Percentiles rank a stretch among this genome's conserved stretches.
phyloP scores from a whole-genome alignment of 2,113 vertebrate genomes.

The Larimichthys polyactis region DNA sequence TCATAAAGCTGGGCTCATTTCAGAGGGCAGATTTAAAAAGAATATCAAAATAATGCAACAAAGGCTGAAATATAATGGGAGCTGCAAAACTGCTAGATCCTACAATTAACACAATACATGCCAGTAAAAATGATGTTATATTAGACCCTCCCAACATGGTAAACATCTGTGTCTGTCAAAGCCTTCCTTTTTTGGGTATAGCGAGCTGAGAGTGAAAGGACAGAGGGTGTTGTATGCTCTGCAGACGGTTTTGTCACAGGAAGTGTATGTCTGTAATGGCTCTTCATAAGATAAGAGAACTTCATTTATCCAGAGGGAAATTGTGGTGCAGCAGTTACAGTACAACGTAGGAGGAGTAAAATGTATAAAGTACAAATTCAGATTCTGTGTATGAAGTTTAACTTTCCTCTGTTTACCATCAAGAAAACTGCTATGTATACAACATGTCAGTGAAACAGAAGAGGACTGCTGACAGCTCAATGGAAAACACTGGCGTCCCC shows the following conservation, averaged over 20 bases:
- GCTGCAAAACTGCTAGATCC: not conserved
- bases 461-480: not conserved
- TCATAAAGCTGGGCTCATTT: no score
- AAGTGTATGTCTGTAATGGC: not conserved
- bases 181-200: no score
- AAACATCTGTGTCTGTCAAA: not conserved
- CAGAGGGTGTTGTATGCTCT: not conserved
- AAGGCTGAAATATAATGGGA: not conserved
- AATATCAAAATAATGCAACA: no score
- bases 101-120: not conserved
- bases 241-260: not conserved
- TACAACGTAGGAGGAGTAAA: no score
- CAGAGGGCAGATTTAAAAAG: no score
- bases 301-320: no score
- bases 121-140: not conserved
- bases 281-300: not conserved
- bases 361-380: no score
- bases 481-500: slow-evolving; percentile 18
- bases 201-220: no score
- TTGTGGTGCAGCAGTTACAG: no score
- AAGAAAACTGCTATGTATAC: no score
- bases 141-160: not conserved
- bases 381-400: no score
- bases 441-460: not conserved
- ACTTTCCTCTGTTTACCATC: no score